These are phyloP conservation scores for Ctenicera cuprea DNA, from an alignment of 2,888 invertebrate species.

Conservation along the genomic window DNA sequence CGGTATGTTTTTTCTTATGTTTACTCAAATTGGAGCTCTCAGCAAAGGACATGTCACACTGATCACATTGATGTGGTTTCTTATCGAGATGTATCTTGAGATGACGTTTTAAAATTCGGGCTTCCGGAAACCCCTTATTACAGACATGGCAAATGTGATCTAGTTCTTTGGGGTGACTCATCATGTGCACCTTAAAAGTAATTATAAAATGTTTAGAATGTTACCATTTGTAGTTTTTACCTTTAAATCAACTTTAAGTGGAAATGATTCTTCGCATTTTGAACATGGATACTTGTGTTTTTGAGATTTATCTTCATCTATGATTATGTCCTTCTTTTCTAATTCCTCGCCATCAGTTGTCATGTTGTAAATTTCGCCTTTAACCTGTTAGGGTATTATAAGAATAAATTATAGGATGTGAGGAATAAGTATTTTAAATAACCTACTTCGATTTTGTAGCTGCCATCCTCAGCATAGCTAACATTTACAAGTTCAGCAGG, in stretches of 20 bases:
- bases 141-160: conserved; percentile 69
- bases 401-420: conserved; percentile 21
- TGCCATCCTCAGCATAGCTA: conserved; percentile 58
- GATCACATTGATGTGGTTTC: conserved; percentile 73
- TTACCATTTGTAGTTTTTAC: conserved; percentile 60
- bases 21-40: conserved; percentile 74
- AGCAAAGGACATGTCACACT: conserved; percentile 73
- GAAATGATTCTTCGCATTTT: conserved; percentile 69
- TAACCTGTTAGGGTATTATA: conserved; percentile 42
- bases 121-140: conserved; percentile 71
- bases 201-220: not conserved
- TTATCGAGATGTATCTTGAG: conserved; percentile 72
- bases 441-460: conserved; percentile 54
- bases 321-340: conserved; percentile 42
- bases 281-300: conserved; percentile 69
- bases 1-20: conserved; percentile 74
- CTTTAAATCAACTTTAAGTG: conserved; percentile 70
- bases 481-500: conserved; percentile 64
- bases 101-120: conserved; percentile 71
- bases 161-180: conserved; percentile 71
- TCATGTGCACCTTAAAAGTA: conserved; percentile 68
- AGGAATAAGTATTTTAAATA: too few relatives aligned
- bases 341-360: conserved; percentile 44
- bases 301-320: conserved; percentile 41
- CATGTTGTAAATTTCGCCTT: conserved; percentile 39